phyloP scores from a whole-genome alignment of 2,113 vertebrate species.

The Alaudala cheleensis region DNA sequence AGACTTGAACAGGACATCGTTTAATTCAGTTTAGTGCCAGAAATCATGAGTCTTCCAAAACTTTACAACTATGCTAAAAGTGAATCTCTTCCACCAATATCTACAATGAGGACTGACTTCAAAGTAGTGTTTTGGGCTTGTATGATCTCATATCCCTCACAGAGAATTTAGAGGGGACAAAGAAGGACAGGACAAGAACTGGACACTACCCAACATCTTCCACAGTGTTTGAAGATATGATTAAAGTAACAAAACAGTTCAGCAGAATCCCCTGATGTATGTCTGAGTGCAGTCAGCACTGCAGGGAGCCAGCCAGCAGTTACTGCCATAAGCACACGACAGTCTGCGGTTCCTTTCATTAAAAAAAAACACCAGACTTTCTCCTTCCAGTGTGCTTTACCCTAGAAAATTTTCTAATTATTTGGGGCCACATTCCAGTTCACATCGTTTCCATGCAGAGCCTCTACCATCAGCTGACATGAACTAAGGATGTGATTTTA shows the following conservation, averaged over 20 bases:
- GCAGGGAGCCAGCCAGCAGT: neutral
- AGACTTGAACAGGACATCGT: neutral
- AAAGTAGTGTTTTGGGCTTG: neutral
- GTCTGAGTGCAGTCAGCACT: neutral
- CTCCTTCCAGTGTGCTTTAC: neutral
- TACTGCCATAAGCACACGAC: rapidly evolving
- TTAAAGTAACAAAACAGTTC: neutral
- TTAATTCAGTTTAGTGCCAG: neutral
- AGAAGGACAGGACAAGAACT: neutral
- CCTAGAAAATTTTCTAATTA: neutral
- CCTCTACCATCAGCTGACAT: neutral
- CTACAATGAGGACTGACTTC: neutral
- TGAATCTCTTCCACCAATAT: neutral
- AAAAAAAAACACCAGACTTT: neutral
- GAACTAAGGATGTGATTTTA: neutral
- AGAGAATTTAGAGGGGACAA: neutral
- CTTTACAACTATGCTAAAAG: neutral
- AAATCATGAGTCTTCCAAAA: neutral
- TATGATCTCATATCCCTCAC: neutral
- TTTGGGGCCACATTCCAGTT: neutral
- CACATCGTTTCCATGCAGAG: rapidly evolving
- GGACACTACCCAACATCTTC: neutral
- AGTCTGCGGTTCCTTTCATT: neutral
- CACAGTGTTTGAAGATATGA: neutral
- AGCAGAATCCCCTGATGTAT: neutral